phyloP scores from a whole-genome alignment of 2,888 invertebrate species.

The Dusona sp. region DNA sequence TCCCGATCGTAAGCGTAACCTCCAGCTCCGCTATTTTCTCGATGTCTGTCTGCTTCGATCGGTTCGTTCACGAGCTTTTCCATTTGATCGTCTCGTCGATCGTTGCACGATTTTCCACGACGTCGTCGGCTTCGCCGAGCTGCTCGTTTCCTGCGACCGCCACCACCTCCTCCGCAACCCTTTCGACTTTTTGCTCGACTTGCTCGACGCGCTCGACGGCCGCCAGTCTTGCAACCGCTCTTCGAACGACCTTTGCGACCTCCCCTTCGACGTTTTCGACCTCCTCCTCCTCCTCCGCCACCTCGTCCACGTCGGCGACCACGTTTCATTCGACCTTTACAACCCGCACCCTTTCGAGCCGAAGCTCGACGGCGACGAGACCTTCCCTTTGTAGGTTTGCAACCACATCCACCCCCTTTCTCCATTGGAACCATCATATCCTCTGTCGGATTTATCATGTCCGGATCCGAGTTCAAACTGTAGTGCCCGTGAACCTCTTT shows the following conservation, averaged over 20 bases:
- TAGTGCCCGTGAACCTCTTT: conserved; percentile 76
- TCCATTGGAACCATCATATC: conserved; percentile 67
- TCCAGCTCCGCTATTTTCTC: conserved; percentile 51
- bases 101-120: conserved; percentile 59
- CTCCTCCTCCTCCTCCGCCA: conserved; percentile 10
- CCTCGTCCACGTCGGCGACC: conserved; percentile 18
- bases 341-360: conserved; percentile 21
- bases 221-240: conserved; percentile 23
- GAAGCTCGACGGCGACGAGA: conserved; percentile 54
- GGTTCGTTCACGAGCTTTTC: conserved; percentile 68
- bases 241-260: conserved; percentile 62
- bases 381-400: conserved; percentile 37
- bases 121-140: conserved; percentile 46
- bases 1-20: conserved; percentile 65
- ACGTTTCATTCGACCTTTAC: conserved; percentile 31
- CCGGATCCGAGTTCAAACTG: conserved; percentile 74
- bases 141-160: conserved; percentile 46
- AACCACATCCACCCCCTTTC: conserved; percentile 60
- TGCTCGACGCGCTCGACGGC: conserved; percentile 45
- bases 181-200: conserved; percentile 61
- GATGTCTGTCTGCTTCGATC: conserved; percentile 52
- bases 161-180: conserved; percentile 40
- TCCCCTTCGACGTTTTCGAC: conserved; percentile 42
- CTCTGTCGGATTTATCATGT: conserved; percentile 62
- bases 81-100: conserved; percentile 58